Conservation (phyloP, 2,888 invertebrate species). For the Macrophya annulata region DNA sequence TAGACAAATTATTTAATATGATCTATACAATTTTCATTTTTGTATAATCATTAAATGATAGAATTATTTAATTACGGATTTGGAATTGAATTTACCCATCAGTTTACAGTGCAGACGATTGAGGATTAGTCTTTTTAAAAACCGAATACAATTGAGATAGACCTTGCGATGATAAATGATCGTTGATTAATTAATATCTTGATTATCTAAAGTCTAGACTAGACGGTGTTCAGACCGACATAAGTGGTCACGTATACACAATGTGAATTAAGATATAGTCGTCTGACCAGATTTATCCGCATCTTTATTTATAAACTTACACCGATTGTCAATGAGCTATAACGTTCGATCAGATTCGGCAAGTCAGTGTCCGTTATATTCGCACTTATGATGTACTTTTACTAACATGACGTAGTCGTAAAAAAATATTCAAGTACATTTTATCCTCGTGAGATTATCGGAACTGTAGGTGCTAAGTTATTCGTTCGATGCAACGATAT, state of each 20-base stretch:
- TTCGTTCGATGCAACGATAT: background rate
- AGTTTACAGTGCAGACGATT: background rate
- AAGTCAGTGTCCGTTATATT: background rate
- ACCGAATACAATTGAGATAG: background rate
- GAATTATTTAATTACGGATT: background rate
- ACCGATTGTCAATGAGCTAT: background rate
- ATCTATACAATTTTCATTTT: background rate
- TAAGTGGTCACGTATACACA: background rate
- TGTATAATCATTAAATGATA: background rate
- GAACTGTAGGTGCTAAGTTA: background rate
- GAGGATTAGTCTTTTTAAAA: background rate
- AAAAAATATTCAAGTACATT: background rate
- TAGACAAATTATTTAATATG: background rate
- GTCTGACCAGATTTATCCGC: background rate
- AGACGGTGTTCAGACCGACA: background rate
- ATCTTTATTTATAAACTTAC: background rate
- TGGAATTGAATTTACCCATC: background rate
- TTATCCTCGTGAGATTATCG: constrained; percentile 3
- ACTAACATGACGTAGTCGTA: background rate
- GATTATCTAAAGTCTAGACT: background rate
- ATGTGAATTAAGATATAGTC: background rate
- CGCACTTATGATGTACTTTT: background rate
- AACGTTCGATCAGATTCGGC: background rate
- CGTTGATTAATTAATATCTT: background rate
- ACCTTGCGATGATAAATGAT: background rate